Conservation (phyloP, 2,797 vertebrate genomes). For the Syncerus caffer region DNA sequence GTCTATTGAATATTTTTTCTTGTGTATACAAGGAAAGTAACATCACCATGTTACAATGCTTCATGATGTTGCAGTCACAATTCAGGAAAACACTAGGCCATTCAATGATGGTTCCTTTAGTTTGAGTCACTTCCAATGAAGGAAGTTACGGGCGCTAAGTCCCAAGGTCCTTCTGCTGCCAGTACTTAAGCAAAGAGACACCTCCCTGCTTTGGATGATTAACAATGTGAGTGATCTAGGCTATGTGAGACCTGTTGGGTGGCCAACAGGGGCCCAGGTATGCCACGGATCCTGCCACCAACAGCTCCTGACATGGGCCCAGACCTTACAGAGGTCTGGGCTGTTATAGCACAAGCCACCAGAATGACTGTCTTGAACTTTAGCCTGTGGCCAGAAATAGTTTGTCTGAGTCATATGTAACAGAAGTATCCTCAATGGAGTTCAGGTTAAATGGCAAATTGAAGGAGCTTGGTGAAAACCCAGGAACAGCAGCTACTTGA, state of each 20-base stretch:
- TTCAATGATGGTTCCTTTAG: background rate
- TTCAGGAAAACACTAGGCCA: background rate
- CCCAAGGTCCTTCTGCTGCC: background rate
- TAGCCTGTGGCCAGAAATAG: constrained; percentile 39
- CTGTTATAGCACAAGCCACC: constrained; percentile 17
- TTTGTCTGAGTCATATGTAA: constrained; percentile 39
- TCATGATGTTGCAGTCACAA: background rate
- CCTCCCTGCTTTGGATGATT: background rate
- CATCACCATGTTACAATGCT: background rate
- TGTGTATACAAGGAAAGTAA: background rate
- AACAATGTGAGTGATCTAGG: background rate
- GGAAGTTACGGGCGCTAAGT: background rate
- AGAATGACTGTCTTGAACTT: constrained; percentile 32
- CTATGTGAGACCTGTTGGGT: background rate
- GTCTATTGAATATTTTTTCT: background rate
- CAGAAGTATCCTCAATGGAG: constrained; percentile 16
- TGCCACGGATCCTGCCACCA: background rate
- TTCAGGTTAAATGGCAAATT: constrained; percentile 39
- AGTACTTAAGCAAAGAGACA: background rate
- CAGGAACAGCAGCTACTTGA: constrained; percentile 25
- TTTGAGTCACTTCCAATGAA: background rate
- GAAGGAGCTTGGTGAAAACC: constrained; percentile 29
- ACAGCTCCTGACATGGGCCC: background rate
- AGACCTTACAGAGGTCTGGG: background rate
- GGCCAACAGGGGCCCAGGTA: background rate